Evolutionary conservation across 2,888 invertebrate species (phyloP), one percentile per base, ranked within the genome.

Genomic region (Pristionchus exspectatus): DNA sequence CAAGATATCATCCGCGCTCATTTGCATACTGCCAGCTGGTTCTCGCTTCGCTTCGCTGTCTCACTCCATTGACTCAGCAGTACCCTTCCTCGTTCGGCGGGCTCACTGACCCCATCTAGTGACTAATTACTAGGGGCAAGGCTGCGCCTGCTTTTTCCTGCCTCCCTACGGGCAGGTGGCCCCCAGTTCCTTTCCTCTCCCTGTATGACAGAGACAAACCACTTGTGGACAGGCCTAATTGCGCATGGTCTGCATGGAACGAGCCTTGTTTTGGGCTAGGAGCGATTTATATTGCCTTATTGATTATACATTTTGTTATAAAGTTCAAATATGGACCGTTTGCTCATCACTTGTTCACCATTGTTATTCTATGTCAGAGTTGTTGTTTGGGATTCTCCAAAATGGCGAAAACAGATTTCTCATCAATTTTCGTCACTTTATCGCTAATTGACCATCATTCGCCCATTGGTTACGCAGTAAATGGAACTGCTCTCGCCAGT

Each of bases 1-100:
- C n/a, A 9, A n/a, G n/a, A 63, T 21, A 63, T 63, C 63, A 63
- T 59, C 59, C 27, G 30, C 69, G 69, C 81, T 27, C 50, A 81
- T 81, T 81, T 81, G 81, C 81, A 81, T 81, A 81, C 81, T 50
- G 81, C 81, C 81, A 81, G 81, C 81, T 81, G 81, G 81, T 50
- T 81, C 24, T 16, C 38, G n/a, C 18, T 74, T 18, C 77, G 21
- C 33, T 44, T 54, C 81, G 44, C 77, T 81, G 54, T 27, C 54
- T 27, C 81, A 44, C 81, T 54, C 81, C 81, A 44, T 54, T 54
- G 81, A 77, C 44, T 44, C 44, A 24, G 21, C 77, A 69, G 27
- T 24, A 18, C 27, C 0, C n/a, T 5, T 38, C 38, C 38, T 38
- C 38, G 38, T 38, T 38, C 38, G 38, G n/a, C 81, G 44, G 44